Base-by-base conservation (phyloP, 2,888 invertebrate genomes). In the Lucinisca nassula region DNA sequence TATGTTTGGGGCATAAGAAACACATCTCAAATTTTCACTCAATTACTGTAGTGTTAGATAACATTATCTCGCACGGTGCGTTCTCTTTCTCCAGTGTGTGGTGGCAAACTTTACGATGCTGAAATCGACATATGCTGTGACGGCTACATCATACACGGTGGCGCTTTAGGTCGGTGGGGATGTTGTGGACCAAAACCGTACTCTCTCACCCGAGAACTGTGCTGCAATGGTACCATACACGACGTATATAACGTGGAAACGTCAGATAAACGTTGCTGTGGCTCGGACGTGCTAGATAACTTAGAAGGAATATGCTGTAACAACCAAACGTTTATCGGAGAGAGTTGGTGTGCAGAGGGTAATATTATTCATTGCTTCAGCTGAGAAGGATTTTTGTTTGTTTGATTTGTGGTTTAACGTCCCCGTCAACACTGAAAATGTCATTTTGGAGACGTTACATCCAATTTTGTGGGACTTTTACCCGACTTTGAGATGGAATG, bases 51-150 rank as follows among this genome's bases (percentile, higher is more conserved):
- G n/a, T n/a, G n/a, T n/a, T n/a, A n/a, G n/a, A n/a, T n/a, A n/a
- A n/a, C n/a, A n/a, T n/a, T n/a, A n/a, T n/a, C n/a, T n/a, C n/a
- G n/a, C n/a, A n/a, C n/a, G n/a, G n/a, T n/a, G n/a, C 8, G 4
- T n/a, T 6, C 27, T 3, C 8, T 58, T 8, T 58, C 14, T 58
- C 27, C 67, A 35, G 75, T 87, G 14, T 89, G 89, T 76, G 77
- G 51, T 12, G 58, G 83, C 8, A 83, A 78, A 27, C 85, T 83
- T 21, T 79, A 81, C n/a, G 85, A 89, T 58, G 77, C 87, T 40
- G 77, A 74, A n/a, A 85, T 73, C 24, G 89, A 89, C 78, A 85
- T 87, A 38, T 89, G 89, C 49, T 89, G 89, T 73, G 79, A 80
- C 14, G 79, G 78, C 10, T 40, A 72, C 17, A 12, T 67, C 1